Evolutionary conservation across 2,888 invertebrate species (phyloP), one percentile per base, ranked within the genome.

Genomic region (Pteria penguin): DNA sequence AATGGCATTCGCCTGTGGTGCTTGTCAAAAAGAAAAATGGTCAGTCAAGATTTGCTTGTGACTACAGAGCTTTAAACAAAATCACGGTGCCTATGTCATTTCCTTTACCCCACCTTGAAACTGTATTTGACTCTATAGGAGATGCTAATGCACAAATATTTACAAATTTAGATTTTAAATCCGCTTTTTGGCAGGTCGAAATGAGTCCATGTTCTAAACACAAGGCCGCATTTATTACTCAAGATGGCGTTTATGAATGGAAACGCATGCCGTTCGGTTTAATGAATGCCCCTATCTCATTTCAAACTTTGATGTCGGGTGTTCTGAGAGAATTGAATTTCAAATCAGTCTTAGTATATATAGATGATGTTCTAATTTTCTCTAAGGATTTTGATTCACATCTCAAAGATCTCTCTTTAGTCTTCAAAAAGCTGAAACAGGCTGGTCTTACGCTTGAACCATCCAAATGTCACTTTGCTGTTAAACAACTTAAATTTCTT

Each of bases 351-450:
- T 54, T 82, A 11, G 72, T 72, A 29, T 83, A 78, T 55, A 57
- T 83, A 8, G 78, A 81, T 69, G 83, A 83, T 52, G 72, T 81
- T 3, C 45, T 82, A 14, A 65, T 82, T 11, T 79, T 75, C 57
- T 67, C 67, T 33, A 29, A 68, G 2, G 18, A 63, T 29, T 78
- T 78, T 57, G 72, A 76, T 11, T 29, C 52, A 1, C 82, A 82
- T 68, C 55, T 82, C 2, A 2, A 68, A 1, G 73, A 80, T 45
- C 45, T 82, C 5, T 24, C 66, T 14, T 55, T 63, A 32, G 78
- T 82, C 4, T 81, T 81, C 68, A 31, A 78, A 45, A 72, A 69
- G 27, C 54, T 79, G n/a, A 29, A 75, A 26, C 69, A 76, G 26
- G 82, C 82, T 32, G 67, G 71, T 5, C 65, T 82, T 4, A 81